Evolutionary conservation across 2,888 invertebrate genomes (phyloP), one percentile per base, ranked within the genome.

Genomic region (Drosophila sordidula): DNA sequence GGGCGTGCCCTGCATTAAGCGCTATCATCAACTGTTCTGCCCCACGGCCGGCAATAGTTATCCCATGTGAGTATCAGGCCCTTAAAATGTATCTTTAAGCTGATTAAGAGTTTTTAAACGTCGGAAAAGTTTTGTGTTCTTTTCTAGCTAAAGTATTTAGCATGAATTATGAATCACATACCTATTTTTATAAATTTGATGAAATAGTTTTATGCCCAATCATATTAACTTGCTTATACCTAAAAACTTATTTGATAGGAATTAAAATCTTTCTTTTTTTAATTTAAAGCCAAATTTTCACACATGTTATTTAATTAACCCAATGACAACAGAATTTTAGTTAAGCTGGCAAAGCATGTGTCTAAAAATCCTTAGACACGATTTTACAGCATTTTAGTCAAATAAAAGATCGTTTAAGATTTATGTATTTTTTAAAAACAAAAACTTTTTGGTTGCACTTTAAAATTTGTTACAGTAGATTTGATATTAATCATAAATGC

Each of bases 11-110:
- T 98, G 98, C 92, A 96, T 98, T 90, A 97, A 97, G 93, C 94
- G 96, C 85, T 95, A 96, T 92, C 97, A 96, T 93, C 98, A 98
- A 92, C 94, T 98, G 63, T 97, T 96, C 93, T 98, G 98, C 92
- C 97, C 98, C 36, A 97, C 97, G 34, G 97, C 98, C 70, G 98
- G 98, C 80, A 97, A 96, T 91, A 96, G 96, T 69, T 98, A 98
- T 93, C 98, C 98, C 84, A 94, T 96, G 98, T 98, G 93, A 96
- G 96, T 75, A 62, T 18, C 29, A 29, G 3, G n/a, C n/a, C 16
- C 4, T 22, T 22, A 29, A 29, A 29, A 29, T 29, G 6, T 29
- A 29, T 5, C 9, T 5, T 9, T 0, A 26, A 26, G 8, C 8
- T 26, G 5, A 18, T 12, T 12, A 34, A 34, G 11, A 34, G 2